A percentile compares a stretch with the other conserved stretches of the same genome.
Evolutionary conservation across 2,113 vertebrate genomes (phyloP).

Genomic region (Varanus salvator): DNA sequence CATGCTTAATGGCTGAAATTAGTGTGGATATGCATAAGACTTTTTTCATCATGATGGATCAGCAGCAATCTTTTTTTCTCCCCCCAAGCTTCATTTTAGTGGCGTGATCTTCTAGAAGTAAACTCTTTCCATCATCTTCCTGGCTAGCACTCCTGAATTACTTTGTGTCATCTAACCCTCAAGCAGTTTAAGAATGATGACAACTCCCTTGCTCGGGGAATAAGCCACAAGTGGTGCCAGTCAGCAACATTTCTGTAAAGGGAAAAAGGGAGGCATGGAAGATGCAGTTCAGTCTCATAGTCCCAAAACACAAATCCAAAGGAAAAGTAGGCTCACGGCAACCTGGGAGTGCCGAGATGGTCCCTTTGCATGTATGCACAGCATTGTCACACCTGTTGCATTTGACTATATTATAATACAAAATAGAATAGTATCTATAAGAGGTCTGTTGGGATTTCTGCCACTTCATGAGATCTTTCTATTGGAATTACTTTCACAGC

Average conservation of each 20-base stretch:
- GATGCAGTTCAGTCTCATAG: neutral
- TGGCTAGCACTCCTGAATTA: too few relatives aligned
- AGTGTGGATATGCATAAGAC: neutral
- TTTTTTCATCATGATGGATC: neutral
- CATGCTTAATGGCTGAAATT: neutral
- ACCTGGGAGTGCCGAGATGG: neutral
- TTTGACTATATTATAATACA: slow-evolving; percentile 10
- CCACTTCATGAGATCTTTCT: slow-evolving; percentile 39
- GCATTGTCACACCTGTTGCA: neutral
- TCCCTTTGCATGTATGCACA: neutral
- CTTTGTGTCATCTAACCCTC: neutral
- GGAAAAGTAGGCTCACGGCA: neutral
- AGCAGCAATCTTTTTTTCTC: neutral
- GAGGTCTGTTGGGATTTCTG: slow-evolving; percentile 19
- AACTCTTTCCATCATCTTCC: neutral
- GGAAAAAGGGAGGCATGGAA: neutral
- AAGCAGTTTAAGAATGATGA: neutral
- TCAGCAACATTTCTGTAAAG: neutral
- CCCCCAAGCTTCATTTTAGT: neutral
- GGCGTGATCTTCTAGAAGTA: neutral
- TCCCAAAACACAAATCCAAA: neutral
- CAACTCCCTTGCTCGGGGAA: neutral
- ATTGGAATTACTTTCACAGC: slow-evolving; percentile 30
- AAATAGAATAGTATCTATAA: too few relatives aligned
- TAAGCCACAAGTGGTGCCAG: neutral